phyloP scores from a whole-genome alignment of 2,113 vertebrate species.

The Athene noctua region DNA sequence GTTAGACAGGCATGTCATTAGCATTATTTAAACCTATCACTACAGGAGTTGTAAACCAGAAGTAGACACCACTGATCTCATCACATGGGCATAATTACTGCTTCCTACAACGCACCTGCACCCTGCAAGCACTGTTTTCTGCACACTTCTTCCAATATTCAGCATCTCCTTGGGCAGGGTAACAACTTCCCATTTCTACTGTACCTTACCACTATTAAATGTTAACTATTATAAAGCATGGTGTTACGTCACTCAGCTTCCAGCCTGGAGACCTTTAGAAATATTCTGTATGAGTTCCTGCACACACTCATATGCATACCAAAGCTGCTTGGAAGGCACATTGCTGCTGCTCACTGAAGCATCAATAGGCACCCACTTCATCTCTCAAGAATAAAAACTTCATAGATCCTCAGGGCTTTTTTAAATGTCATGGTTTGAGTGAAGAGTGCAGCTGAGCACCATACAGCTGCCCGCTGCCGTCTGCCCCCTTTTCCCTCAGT shows the following conservation, averaged over 20 bases:
- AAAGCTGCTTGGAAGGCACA: background rate
- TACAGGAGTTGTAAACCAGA: background rate
- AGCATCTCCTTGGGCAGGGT: background rate
- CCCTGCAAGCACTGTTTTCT: background rate
- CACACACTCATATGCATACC: accelerated
- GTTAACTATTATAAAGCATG: background rate
- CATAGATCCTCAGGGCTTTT: background rate
- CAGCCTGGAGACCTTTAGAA: background rate
- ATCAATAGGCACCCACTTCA: background rate
- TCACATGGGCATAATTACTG: accelerated
- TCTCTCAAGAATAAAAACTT: background rate
- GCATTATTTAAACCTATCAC: background rate
- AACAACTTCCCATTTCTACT: background rate
- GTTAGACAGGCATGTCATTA: background rate
- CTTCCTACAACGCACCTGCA: background rate
- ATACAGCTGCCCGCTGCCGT: too few species aligned
- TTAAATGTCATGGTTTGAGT: too few species aligned
- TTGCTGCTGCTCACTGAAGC: background rate
- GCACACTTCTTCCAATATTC: background rate
- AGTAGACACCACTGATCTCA: background rate
- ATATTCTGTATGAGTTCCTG: background rate
- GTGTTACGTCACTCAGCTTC: background rate
- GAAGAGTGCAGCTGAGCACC: too few species aligned
- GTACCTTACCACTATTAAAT: background rate
- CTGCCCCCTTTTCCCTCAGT: too few species aligned